phyloP scores from a whole-genome alignment of 2,797 vertebrate species.

The Gallinago nigripennis region DNA sequence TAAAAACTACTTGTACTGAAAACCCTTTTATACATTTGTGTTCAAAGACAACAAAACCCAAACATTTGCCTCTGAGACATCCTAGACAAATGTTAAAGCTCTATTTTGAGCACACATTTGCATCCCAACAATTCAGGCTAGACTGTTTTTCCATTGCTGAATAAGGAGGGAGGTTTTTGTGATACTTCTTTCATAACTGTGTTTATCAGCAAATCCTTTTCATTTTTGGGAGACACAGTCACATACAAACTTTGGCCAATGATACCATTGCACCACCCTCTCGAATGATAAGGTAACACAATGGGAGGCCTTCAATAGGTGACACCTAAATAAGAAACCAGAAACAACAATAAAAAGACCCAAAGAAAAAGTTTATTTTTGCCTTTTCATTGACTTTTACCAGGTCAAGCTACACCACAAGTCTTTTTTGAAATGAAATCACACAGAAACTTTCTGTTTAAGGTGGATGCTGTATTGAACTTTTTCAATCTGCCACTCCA shows the following conservation, averaged over 20 bases:
- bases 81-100: background rate
- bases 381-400: background rate
- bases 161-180: background rate
- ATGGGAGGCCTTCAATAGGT: background rate
- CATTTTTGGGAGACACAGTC: background rate
- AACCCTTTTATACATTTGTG: background rate
- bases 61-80: background rate
- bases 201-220: background rate
- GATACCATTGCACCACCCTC: background rate
- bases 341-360: background rate
- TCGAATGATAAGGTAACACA: accelerated
- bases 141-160: background rate
- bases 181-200: background rate
- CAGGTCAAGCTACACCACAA: background rate
- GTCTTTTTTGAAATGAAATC: background rate
- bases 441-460: background rate
- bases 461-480: background rate
- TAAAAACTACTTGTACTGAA: background rate
- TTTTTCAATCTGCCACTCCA: background rate
- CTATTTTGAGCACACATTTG: background rate
- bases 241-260: background rate
- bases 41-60: background rate
- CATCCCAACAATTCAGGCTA: background rate
- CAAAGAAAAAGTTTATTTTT: background rate
- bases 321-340: background rate